These are phyloP conservation scores for Myrmecobius fasciatus DNA, from an alignment of 2,113 vertebrate genomes.

Conservation along the genomic window DNA sequence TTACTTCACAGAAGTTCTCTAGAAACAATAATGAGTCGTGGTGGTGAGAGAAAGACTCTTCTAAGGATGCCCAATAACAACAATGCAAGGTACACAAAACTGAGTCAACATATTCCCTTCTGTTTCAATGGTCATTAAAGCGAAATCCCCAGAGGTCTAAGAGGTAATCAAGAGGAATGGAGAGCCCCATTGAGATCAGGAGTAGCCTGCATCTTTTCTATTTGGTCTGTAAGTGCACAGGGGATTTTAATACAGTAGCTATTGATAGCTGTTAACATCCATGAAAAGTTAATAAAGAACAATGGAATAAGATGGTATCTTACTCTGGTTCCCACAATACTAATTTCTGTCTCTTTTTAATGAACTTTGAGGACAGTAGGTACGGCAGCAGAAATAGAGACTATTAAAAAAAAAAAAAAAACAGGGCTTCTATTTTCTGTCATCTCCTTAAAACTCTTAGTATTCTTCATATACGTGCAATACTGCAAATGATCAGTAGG, in stretches of 20 bases:
- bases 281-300: not conserved
- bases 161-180: not conserved
- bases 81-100: not conserved
- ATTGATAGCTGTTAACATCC: not conserved
- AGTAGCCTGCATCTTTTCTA: not conserved
- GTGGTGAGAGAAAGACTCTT: not conserved
- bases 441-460: not conserved
- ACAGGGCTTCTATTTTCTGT: not conserved
- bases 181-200: not conserved
- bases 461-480: not conserved
- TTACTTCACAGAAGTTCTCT: slow-evolving; percentile 4
- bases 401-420: not conserved
- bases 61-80: too few relatives aligned
- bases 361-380: not conserved
- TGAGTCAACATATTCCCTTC: not conserved
- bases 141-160: not conserved
- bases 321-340: not conserved
- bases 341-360: not conserved
- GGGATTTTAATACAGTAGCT: not conserved
- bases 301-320: not conserved
- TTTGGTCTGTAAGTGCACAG: not conserved
- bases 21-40: not conserved
- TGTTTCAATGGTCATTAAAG: not conserved
- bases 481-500: not conserved
- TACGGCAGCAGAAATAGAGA: not conserved